Conservation (phyloP, 2,797 vertebrate species). For the Xenentodon cancila region DNA sequence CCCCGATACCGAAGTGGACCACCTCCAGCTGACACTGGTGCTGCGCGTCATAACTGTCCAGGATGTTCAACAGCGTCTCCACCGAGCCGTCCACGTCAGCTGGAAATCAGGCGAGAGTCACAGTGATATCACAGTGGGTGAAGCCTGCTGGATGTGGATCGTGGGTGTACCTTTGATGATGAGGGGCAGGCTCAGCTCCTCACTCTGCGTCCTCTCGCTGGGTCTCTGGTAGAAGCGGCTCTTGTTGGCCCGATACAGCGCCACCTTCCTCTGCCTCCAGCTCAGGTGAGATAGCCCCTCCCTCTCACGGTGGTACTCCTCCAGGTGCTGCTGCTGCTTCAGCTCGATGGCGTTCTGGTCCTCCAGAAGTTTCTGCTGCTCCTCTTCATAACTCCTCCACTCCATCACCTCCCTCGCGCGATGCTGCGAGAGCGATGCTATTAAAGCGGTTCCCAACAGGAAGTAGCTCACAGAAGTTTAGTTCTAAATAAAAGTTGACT, state of each 20-base stretch:
- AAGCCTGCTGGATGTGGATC: neutral
- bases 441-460: neutral
- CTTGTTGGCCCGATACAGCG: conserved; percentile 80
- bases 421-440: conserved; percentile 62
- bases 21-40: conserved; percentile 89
- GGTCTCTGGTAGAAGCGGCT: conserved; percentile 50
- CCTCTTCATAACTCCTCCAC: conserved; percentile 86
- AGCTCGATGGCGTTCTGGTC: conserved; percentile 82
- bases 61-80: conserved; percentile 88
- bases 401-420: conserved; percentile 90
- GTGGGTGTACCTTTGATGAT: conserved; percentile 88
- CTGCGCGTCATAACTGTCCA: conserved; percentile 89
- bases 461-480: neutral
- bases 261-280: conserved; percentile 85
- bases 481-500: too few species aligned
- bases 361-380: conserved; percentile 81
- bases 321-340: conserved; percentile 85
- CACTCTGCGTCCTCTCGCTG: conserved; percentile 78
- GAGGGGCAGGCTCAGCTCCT: conserved; percentile 76
- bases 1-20: conserved; percentile 91
- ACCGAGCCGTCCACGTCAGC: conserved; percentile 95
- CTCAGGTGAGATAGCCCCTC: conserved; percentile 78
- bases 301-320: conserved; percentile 79
- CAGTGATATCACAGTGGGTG: too few species aligned
- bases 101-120: conserved; percentile 47